Base-by-base conservation (phyloP, 2,113 vertebrate species). In the Panthera uncia region DNA sequence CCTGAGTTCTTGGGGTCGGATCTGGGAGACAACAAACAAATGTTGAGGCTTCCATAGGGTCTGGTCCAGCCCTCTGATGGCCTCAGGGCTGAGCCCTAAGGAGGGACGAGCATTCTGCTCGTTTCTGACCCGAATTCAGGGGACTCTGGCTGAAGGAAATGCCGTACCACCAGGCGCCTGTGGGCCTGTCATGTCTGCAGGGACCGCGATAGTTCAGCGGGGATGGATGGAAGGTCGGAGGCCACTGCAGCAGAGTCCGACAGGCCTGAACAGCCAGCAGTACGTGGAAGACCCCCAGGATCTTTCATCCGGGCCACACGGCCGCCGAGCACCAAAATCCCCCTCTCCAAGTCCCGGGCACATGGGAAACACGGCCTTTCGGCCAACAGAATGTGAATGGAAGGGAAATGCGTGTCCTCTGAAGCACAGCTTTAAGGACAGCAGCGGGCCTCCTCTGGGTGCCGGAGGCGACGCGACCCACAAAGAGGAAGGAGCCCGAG, bases 201-300 rank as follows among this genome's bases (percentile, higher is more conserved):
- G 50, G 29, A 93, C 36, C 55, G 14, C 2, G 57, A 7, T 1
- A 48, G 15, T 12, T 21, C 48, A 55, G 13, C 0, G 13, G 61
- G n/a, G 45, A 3, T 12, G 15, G 27, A 65, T 12, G 15, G 27
- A 65, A 13, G 27, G 66, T 27, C 68, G 9, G 36, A 66, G 8
- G 18, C 6, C 4, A 36, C 8, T 25, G 45, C 36, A 33, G n/a
- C 57, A 9, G 18, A 38, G n/a, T n/a, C 38, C 11, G 4, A 50
- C 18, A 45, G 63, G 18, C 23, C 33, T 18, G 33, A 50, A 7
- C 0, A 25, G 50, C 4, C 25, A 5, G 4, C 45, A n/a, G 27
- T 4, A 4, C 14, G 0, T 0, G 0, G 8, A 2, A 18, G 45
- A 16, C 4, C 14, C 12, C 7, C 0, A 0, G 9, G 16, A 5